A percentile compares a stretch with the other conserved stretches of the same genome.
These are phyloP conservation scores for Hypselothyrea guttata DNA, from an alignment of 2,888 invertebrate species.

Conservation along the genomic window DNA sequence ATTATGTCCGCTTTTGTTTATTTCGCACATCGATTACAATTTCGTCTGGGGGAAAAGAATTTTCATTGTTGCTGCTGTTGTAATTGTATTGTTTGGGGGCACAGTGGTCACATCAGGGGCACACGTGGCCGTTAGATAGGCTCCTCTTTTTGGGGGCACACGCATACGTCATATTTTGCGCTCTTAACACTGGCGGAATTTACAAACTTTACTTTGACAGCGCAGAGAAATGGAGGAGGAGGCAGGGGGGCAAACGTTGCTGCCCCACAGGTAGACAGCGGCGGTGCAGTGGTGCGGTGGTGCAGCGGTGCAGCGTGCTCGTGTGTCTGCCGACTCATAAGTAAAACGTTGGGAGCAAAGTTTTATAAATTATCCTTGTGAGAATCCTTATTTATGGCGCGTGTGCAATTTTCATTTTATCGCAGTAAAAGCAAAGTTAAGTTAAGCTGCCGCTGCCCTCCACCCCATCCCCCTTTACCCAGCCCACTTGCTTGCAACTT, in stretches of 20 bases:
- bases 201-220: constrained; percentile 55
- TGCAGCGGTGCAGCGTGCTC: constrained; percentile 9
- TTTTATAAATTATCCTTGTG: constrained; percentile 83
- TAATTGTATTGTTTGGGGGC: neutral
- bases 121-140: constrained; percentile 24
- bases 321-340: constrained; percentile 72
- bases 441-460: constrained; percentile 64
- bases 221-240: neutral
- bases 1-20: constrained; percentile 83
- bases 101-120: constrained; percentile 20
- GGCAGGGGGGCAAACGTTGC: constrained; percentile 27
- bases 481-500: constrained; percentile 36
- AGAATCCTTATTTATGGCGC: constrained; percentile 82
- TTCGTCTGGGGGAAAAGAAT: constrained; percentile 59
- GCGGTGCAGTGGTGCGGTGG: neutral
- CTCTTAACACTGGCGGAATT: constrained; percentile 57
- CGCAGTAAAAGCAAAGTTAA: constrained; percentile 81
- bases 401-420: constrained; percentile 83
- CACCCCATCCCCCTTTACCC: constrained; percentile 3
- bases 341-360: constrained; percentile 79
- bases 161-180: constrained; percentile 56
- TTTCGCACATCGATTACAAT: constrained; percentile 82
- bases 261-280: constrained; percentile 37
- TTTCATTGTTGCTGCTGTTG: constrained; percentile 21
- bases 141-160: neutral